These are phyloP conservation scores for Miltochrista miniata DNA, from an alignment of 2,888 invertebrate species.

Conservation along the genomic window DNA sequence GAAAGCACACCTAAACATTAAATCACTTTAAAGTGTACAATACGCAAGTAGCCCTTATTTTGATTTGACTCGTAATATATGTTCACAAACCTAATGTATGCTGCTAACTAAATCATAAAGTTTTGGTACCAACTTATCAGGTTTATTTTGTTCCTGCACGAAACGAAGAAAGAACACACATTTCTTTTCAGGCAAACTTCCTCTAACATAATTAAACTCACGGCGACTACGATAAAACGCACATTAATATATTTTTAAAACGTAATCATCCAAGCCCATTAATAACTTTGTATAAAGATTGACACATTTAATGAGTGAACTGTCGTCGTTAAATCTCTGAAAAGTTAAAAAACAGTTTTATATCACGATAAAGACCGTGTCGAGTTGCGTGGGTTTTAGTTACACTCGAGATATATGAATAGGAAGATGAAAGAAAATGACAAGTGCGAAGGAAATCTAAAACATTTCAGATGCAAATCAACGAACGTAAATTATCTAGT, in stretches of 20 bases:
- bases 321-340: conserved; percentile 13
- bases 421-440: conserved; percentile 4
- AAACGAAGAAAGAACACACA: too few relatives aligned
- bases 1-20: too few relatives aligned
- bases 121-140: too few relatives aligned
- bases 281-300: conserved; percentile 18
- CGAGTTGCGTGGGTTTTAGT: conserved; percentile 4
- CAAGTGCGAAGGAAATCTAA: conserved; percentile 3
- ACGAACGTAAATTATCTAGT: neutral
- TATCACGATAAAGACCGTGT: conserved; percentile 6
- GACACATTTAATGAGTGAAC: conserved; percentile 23
- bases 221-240: conserved; percentile 14
- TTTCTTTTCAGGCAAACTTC: too few relatives aligned
- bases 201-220: too few relatives aligned
- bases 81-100: too few relatives aligned
- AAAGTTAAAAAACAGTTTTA: conserved; percentile 12
- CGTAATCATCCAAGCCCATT: conserved; percentile 9
- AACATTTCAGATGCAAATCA: conserved; percentile 17
- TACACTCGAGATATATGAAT: neutral
- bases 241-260: conserved; percentile 15
- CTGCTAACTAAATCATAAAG: too few relatives aligned
- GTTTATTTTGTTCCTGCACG: too few relatives aligned
- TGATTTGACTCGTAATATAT: too few relatives aligned
- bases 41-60: too few relatives aligned
- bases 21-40: too few relatives aligned